Percentiles rank a stretch among this genome's conserved stretches.
Conservation (phyloP, 2,888 invertebrate species). For the Sympetrum striolatum region DNA sequence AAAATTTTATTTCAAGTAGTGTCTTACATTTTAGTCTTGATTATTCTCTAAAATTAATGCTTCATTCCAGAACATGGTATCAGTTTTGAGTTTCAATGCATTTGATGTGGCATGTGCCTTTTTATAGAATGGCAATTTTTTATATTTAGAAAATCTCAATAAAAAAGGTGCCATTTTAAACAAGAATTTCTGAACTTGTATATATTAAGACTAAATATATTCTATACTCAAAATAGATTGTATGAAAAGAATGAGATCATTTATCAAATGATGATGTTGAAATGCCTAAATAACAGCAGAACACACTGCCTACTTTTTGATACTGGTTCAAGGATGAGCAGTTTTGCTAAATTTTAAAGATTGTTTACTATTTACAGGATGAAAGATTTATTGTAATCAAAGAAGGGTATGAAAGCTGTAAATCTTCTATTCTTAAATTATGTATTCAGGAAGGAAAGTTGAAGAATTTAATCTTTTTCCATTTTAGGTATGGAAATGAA, state of each 20-base stretch:
- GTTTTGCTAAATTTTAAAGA: slow-evolving; percentile 13
- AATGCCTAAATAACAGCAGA: slow-evolving; percentile 20
- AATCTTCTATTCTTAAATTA: no score
- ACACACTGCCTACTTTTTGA: slow-evolving; percentile 43
- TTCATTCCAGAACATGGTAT: slow-evolving; percentile 33
- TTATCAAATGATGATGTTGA: slow-evolving; percentile 26
- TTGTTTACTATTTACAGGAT: slow-evolving; percentile 14
- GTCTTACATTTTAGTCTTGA: background rate
- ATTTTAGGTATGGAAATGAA: background rate
- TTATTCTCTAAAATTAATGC: background rate
- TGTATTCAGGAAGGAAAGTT: no score
- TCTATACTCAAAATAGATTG: background rate
- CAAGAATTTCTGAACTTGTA: background rate
- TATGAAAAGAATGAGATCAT: background rate
- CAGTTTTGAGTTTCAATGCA: slow-evolving; percentile 21
- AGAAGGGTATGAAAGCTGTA: background rate
- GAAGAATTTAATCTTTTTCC: background rate
- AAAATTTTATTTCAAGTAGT: background rate
- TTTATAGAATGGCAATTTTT: slow-evolving; percentile 14
- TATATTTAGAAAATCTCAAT: background rate
- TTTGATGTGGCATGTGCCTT: slow-evolving; percentile 41
- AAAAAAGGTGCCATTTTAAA: slow-evolving; percentile 27
- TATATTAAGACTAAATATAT: background rate
- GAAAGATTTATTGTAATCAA: slow-evolving; percentile 20
- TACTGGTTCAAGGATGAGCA: slow-evolving; percentile 21